Conservation (phyloP, 2,113 vertebrate genomes). For the Anarrhichthys ocellatus region DNA sequence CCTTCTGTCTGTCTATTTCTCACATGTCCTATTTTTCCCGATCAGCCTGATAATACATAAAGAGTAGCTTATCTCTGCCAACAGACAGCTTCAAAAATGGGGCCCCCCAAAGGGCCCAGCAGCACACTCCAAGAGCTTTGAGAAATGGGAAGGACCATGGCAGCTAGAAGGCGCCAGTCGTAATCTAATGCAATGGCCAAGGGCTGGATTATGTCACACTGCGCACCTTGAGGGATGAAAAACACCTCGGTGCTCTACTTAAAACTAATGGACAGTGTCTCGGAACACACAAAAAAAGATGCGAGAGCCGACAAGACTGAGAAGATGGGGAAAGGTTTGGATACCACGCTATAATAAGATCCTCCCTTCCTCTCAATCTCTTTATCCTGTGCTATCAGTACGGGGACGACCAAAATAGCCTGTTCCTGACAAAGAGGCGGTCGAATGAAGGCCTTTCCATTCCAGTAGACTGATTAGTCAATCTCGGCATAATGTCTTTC, state of each 20-base stretch:
- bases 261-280: conserved; percentile 83
- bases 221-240: conserved; percentile 84
- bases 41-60: conserved; percentile 79
- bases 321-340: conserved; percentile 54
- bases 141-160: conserved; percentile 84
- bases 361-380: conserved; percentile 57
- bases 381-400: conserved; percentile 65
- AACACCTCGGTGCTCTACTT: conserved; percentile 77
- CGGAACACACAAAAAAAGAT: conserved; percentile 56
- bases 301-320: conserved; percentile 39
- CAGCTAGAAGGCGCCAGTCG: conserved; percentile 73
- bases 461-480: conserved; percentile 74
- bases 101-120: conserved; percentile 73
- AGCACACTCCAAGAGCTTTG: conserved; percentile 72
- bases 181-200: conserved; percentile 83
- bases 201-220: conserved; percentile 79
- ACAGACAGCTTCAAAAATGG: conserved; percentile 86
- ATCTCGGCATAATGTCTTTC: conserved; percentile 70
- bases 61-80: conserved; percentile 81
- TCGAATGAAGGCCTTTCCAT: conserved; percentile 74
- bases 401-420: conserved; percentile 62
- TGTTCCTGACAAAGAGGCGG: conserved; percentile 64
- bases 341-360: conserved; percentile 66
- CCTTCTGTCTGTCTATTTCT: conserved; percentile 48
- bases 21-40: conserved; percentile 75